Percentiles rank a stretch among this genome's conserved stretches.
Evolutionary conservation across 2,797 vertebrate genomes (phyloP).

Genomic region (Graptemys geographica): DNA sequence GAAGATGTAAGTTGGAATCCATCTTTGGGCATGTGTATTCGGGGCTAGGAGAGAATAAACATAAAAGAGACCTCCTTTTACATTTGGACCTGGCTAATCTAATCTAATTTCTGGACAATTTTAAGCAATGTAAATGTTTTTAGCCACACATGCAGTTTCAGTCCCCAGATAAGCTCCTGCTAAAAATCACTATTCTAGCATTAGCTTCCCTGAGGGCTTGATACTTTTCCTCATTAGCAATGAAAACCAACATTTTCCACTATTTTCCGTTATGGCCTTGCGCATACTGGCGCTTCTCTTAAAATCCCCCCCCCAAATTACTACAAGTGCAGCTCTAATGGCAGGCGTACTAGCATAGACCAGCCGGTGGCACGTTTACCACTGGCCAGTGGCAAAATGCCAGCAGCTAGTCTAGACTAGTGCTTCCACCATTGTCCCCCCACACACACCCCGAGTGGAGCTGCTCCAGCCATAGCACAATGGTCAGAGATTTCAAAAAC

Average conservation of each 20-base stretch:
- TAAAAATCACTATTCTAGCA: not conserved
- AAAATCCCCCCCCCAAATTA: not conserved
- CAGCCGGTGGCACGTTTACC: not conserved
- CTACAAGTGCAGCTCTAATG: not conserved
- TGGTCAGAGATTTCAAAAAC: conserved; percentile 8
- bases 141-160: not conserved
- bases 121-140: conserved; percentile 36
- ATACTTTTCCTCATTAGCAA: not conserved
- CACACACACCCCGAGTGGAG: not conserved
- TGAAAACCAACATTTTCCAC: not conserved
- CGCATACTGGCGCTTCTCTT: not conserved
- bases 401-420: conserved; percentile 15
- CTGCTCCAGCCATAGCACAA: conserved; percentile 23
- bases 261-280: not conserved
- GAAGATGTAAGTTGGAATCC: conserved; percentile 80
- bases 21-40: conserved; percentile 82
- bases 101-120: conserved; percentile 63
- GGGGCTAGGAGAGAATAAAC: conserved; percentile 81
- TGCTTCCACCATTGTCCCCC: not conserved
- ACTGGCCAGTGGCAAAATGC: conserved; percentile 3
- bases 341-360: not conserved
- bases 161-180: conserved; percentile 27
- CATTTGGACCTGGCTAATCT: conserved; percentile 77
- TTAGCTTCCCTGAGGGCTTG: not conserved
- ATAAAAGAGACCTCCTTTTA: conserved; percentile 80